A percentile compares a stretch with the other conserved stretches of the same genome.
These are phyloP conservation scores for Gouania willdenowi DNA, from an alignment of 2,797 vertebrate species.

Conservation along the genomic window DNA sequence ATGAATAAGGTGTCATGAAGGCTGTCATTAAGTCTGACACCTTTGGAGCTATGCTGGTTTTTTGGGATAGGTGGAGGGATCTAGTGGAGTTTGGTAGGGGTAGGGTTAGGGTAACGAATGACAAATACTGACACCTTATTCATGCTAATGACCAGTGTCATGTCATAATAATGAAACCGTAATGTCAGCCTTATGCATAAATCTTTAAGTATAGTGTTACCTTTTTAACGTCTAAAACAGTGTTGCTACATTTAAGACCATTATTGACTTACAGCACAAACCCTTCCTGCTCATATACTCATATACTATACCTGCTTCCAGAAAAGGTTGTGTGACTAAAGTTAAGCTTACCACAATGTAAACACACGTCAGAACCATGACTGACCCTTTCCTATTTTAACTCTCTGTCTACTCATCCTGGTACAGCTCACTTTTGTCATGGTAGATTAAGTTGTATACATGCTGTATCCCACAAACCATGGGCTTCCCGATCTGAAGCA, in stretches of 20 bases:
- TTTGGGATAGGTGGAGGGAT: too few relatives aligned
- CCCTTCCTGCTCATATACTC: constrained; percentile 42
- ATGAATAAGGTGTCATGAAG: too few relatives aligned
- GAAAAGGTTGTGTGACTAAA: constrained; percentile 59
- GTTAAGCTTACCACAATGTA: constrained; percentile 64
- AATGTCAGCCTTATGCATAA: too few relatives aligned
- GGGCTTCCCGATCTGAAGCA: constrained; percentile 56
- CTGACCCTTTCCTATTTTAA: constrained; percentile 63
- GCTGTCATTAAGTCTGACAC: too few relatives aligned
- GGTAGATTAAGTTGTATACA: constrained; percentile 46
- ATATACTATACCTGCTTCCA: constrained; percentile 57
- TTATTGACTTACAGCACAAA: constrained; percentile 20
- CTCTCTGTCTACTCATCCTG: constrained; percentile 68
- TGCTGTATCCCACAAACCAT: constrained; percentile 61
- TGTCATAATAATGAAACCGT: too few relatives aligned
- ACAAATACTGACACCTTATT: too few relatives aligned
- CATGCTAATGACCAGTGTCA: too few relatives aligned
- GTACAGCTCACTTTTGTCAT: constrained; percentile 53
- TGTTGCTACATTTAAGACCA: too few relatives aligned
- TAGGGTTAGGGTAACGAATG: too few relatives aligned
- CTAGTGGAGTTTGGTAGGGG: too few relatives aligned
- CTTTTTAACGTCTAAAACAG: too few relatives aligned
- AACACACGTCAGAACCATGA: constrained; percentile 64
- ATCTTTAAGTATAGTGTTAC: constrained; percentile 1
- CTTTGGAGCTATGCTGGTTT: too few relatives aligned